These are phyloP conservation scores for Periplaneta americana DNA, from an alignment of 1,140 invertebrate genomes.

Conservation along the genomic window DNA sequence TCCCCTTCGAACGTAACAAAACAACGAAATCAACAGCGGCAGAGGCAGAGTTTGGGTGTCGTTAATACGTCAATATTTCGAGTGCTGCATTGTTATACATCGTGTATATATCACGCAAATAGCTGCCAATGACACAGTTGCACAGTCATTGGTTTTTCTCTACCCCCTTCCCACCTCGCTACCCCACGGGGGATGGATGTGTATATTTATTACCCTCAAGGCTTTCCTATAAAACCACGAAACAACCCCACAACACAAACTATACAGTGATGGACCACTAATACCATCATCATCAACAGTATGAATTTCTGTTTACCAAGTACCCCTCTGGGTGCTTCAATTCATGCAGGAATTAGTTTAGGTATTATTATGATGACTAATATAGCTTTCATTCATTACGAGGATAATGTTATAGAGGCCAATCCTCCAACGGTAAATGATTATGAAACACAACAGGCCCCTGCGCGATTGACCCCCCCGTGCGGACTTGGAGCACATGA, in stretches of 20 bases:
- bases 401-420: slow-evolving; percentile 11
- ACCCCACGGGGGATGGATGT: slow-evolving; percentile 11
- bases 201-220: slow-evolving; percentile 21
- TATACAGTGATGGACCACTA: slow-evolving; percentile 9
- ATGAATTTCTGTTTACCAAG: slow-evolving; percentile 14
- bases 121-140: slow-evolving; percentile 16
- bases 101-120: slow-evolving; percentile 12
- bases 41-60: slow-evolving; percentile 10
- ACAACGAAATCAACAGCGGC: background rate
- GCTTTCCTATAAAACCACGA: slow-evolving; percentile 19
- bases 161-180: background rate
- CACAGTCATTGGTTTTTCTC: slow-evolving; percentile 13
- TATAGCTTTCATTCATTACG: slow-evolving; percentile 16
- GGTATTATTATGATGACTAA: slow-evolving; percentile 16
- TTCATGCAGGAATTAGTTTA: slow-evolving; percentile 20
- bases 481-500: too few relatives aligned
- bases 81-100: slow-evolving; percentile 15
- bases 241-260: slow-evolving; percentile 13
- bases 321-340: slow-evolving; percentile 19
- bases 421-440: slow-evolving; percentile 9
- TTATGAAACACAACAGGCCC: slow-evolving; percentile 1
- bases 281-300: slow-evolving; percentile 12
- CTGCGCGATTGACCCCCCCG: background rate
- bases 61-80: slow-evolving; percentile 20
- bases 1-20: background rate